phyloP scores from a whole-genome alignment of 2,888 invertebrate genomes.

The Conchocele bisecta region DNA sequence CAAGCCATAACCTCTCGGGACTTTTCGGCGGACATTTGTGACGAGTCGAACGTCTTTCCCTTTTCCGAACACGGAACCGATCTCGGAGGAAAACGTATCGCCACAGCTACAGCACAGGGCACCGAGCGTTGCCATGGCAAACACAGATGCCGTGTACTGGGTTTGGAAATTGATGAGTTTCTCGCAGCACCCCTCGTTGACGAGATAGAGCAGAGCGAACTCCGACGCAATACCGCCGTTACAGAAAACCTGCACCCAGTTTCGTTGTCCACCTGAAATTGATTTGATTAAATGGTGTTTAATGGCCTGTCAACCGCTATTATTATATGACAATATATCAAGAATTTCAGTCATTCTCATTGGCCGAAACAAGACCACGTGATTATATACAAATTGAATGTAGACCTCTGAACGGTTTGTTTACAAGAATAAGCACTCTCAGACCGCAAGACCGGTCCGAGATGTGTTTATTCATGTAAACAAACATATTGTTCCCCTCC shows the following conservation, averaged over 20 bases:
- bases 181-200: constrained; percentile 89
- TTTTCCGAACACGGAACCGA: constrained; percentile 89
- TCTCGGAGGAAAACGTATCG: constrained; percentile 95
- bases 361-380: too few species aligned
- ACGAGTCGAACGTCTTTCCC: constrained; percentile 88
- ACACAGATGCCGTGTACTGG: constrained; percentile 89
- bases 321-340: too few species aligned
- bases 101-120: constrained; percentile 92
- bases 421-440: too few species aligned
- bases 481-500: too few species aligned
- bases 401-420: too few species aligned
- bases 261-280: constrained; percentile 90
- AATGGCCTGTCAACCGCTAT: too few species aligned
- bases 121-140: constrained; percentile 90
- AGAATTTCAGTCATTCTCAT: too few species aligned
- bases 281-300: too few species aligned
- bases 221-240: constrained; percentile 94
- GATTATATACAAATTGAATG: too few species aligned
- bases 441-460: too few species aligned
- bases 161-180: constrained; percentile 89
- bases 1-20: constrained; percentile 87
- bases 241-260: constrained; percentile 95
- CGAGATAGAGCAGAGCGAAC: constrained; percentile 89
- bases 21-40: constrained; percentile 88
- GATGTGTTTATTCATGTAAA: too few species aligned